Conservation (phyloP, 2,888 invertebrate species). For the Folsomia manolachei region DNA sequence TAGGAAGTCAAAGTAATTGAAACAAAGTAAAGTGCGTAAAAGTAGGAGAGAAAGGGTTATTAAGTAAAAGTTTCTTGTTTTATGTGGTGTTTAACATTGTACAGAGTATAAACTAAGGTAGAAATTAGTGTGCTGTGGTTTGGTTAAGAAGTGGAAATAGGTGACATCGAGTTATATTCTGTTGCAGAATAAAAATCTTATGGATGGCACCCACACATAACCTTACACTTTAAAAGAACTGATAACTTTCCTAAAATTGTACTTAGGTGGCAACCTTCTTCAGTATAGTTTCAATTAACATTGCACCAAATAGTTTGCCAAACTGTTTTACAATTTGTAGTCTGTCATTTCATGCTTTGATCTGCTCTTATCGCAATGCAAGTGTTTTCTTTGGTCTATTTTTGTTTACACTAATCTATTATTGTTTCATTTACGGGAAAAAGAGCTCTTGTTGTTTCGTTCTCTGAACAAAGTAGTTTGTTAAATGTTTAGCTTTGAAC, state of each 20-base stretch:
- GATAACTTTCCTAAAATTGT: too few species aligned
- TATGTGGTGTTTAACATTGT: not conserved
- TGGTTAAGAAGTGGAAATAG: too few species aligned
- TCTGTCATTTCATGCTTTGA: not conserved
- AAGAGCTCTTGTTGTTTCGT: not conserved
- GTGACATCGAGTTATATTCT: too few species aligned
- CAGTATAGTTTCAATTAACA: too few species aligned
- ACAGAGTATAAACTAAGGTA: not conserved
- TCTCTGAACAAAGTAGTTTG: too few species aligned
- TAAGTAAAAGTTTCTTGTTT: not conserved
- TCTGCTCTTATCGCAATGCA: too few species aligned
- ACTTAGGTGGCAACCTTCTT: too few species aligned
- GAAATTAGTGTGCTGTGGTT: not conserved
- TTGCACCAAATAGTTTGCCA: too few species aligned
- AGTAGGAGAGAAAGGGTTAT: not conserved
- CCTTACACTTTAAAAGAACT: too few species aligned
- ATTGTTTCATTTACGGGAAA: conserved; percentile 1
- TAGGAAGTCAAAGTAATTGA: too few species aligned
- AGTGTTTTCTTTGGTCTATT: not conserved
- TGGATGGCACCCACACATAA: too few species aligned
- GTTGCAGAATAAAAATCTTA: too few species aligned
- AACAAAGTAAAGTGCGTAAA: not conserved
- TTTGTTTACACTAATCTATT: not conserved
- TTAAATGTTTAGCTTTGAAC: not conserved
- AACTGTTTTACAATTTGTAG: not conserved